These are phyloP conservation scores for Encarsia formosa DNA, from an alignment of 2,888 invertebrate genomes.

Conservation along the genomic window DNA sequence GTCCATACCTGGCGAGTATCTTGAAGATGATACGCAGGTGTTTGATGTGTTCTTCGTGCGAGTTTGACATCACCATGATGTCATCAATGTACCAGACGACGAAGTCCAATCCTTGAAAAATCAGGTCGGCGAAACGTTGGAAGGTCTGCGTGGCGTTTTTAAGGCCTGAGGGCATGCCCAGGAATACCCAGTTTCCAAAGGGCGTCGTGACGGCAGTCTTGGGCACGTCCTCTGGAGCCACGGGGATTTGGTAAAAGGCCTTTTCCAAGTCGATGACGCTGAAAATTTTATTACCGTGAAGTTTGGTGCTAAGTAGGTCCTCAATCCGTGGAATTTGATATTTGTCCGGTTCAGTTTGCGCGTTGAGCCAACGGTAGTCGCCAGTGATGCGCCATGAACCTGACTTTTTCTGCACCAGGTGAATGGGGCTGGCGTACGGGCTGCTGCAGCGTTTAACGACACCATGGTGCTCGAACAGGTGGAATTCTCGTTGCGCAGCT, in stretches of 20 bases:
- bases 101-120: no score
- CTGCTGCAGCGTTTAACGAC: neutral
- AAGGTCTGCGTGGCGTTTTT: no score
- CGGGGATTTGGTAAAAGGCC: no score
- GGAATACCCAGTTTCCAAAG: no score
- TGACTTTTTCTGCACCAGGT: neutral
- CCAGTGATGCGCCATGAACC: neutral
- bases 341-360: neutral
- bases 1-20: neutral
- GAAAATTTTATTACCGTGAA: neutral
- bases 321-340: neutral
- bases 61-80: neutral
- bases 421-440: neutral
- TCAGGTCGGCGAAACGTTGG: no score
- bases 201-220: no score
- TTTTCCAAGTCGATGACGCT: no score
- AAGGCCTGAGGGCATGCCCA: no score
- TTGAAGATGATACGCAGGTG: constrained; percentile 6
- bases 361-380: neutral
- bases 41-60: constrained; percentile 1
- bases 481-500: neutral
- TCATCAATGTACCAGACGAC: constrained; percentile 16
- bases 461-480: neutral
- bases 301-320: no score
- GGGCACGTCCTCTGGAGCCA: no score